Base-by-base conservation (phyloP, 1,140 invertebrate species). In the Laodelphax striatellus region DNA sequence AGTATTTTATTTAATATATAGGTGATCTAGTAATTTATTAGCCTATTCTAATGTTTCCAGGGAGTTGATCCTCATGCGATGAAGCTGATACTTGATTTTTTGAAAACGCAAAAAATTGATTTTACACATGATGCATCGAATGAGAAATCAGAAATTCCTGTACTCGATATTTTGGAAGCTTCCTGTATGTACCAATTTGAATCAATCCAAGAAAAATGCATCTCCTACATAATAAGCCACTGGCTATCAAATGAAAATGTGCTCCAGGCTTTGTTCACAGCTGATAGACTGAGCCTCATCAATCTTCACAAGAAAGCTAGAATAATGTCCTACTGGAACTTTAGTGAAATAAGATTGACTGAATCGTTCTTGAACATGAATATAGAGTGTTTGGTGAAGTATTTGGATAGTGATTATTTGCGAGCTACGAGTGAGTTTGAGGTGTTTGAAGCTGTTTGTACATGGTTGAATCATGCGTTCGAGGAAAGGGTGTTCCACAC, bases 21-120 rank as follows among this genome's bases (percentile, higher is more conserved):
- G n/a, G n/a, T n/a, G n/a, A n/a, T n/a, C n/a, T n/a, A n/a, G n/a
- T n/a, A n/a, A n/a, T n/a, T n/a, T 28, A 19, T 19, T 17, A 14
- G 16, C 2, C 2, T 17, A 6, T 53, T 55, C 55, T 38, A 63
- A 62, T 8, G 24, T 28, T 71, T 75, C 55, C 67, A 73, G 66
- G 75, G 74, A 44, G 69, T 77, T 50, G 75, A 74, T 38, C 70
- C 73, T 11, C 70, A 70, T 67, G 72, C 71, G 21, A 67, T 79
- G 64, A 70, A 71, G 58, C 56, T 71, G 42, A 67, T 79, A 9
- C 69, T 79, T 24, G 72, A 77, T 43, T 74, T 72, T 63, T 70
- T 71, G 2, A 74, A 77, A 55, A 73, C 70, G 14, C 22, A 72
- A 71, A 38, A 68, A 67, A 21, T 64, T 73, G 64, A 74, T 76